These are phyloP conservation scores for Pollenia amentaria DNA, from an alignment of 2,888 invertebrate genomes.

Conservation along the genomic window DNA sequence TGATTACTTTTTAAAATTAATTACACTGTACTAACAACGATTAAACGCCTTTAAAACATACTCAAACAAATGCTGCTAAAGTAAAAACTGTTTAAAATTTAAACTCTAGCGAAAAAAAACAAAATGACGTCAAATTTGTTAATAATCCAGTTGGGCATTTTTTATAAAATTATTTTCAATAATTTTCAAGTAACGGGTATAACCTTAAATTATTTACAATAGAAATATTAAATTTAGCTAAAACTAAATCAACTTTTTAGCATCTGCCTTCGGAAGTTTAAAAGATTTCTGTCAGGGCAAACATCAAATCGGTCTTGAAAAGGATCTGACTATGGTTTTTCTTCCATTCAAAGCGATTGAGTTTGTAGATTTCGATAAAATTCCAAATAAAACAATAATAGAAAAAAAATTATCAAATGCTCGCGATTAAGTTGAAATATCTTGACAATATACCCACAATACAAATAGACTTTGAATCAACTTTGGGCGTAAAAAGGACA, in stretches of 20 bases:
- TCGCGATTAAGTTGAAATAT: neutral
- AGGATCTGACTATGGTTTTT: neutral
- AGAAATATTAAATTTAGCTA: neutral
- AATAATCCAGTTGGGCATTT: too few species aligned
- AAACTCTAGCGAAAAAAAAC: too few species aligned
- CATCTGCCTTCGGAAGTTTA: neutral
- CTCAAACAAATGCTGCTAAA: too few species aligned
- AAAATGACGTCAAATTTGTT: too few species aligned
- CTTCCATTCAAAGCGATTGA: neutral
- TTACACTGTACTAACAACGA: too few species aligned
- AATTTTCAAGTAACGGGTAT: too few species aligned
- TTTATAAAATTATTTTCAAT: too few species aligned
- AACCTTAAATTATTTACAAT: too few species aligned
- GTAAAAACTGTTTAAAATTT: too few species aligned
- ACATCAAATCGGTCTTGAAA: conserved; percentile 4
- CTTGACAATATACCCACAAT: neutral
- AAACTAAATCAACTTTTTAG: neutral
- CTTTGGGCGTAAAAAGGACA: neutral
- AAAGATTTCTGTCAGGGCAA: neutral
- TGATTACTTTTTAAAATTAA: too few species aligned
- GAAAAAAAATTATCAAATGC: neutral
- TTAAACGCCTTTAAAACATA: too few species aligned
- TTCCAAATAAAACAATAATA: conserved; percentile 13
- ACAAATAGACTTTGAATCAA: neutral
- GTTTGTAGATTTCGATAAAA: conserved; percentile 5